Base-by-base conservation (phyloP, 2,797 vertebrate genomes). In the Amniataba percoides region DNA sequence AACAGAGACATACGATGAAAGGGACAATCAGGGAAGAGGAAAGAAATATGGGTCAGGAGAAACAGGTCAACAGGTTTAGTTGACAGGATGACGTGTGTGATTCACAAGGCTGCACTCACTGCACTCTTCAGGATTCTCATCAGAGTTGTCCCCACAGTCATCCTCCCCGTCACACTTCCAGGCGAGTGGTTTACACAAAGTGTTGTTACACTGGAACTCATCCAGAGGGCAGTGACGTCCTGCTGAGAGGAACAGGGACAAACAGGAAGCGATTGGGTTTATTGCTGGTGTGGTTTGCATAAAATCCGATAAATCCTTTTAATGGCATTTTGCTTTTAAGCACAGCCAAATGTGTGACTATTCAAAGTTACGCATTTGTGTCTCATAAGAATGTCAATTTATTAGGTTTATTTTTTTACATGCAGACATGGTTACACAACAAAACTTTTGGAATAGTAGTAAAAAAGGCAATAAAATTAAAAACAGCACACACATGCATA, bases 151-250 rank as follows among this genome's bases (percentile, higher is more conserved):
- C 1, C 98, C 98, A 0, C 98, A 99, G 88, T 99, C 98, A 0
- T 99, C 98, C 78, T 99, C 97, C 0, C 98, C 98, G 0, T 99
- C 98, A 0, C 98, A 99, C 86, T 96, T 98, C 98, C 98, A 99
- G 59, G 96, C 96, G 63, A 97, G 94, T 0, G 98, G 98, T 77
- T 99, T 99, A 86, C 98, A 99, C 82, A 99, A 85, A 0, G 97
- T 98, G 93, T 99, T 99, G 92, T 99, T 99, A 83, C 98, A 99
- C 93, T 99, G 98, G 93, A 98, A 97, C 89, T 99, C 97, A 0
- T 99, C 97, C 92, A 94, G 86, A 69, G 98, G 98, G 86, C 98
- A 99, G 31, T 96, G 97, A 64, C 97, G 94, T 25, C 94, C 97
- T 93, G 93, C 58, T 88, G 64, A 69, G 39, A 46, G 39, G 56